A percentile compares a stretch with the other conserved stretches of the same genome.
These are phyloP conservation scores for Ammospiza maritima DNA, from an alignment of 2,797 vertebrate species.

Conservation along the genomic window DNA sequence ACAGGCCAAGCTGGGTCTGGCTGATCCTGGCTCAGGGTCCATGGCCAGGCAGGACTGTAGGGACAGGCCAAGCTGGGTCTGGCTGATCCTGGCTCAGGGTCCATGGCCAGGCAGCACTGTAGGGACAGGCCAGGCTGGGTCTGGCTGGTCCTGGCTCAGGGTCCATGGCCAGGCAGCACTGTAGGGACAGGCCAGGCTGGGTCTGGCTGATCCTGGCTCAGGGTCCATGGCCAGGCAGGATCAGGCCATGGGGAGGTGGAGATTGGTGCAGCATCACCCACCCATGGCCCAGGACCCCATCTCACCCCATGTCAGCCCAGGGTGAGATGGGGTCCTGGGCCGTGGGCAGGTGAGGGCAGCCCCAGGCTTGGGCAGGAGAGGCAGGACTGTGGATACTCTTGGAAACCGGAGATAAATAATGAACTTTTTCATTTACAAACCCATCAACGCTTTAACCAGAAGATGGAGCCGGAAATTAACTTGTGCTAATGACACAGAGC, in stretches of 20 bases:
- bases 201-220: fast-evolving
- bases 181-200: fast-evolving
- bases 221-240: neutral
- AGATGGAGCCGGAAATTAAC: conserved; percentile 18
- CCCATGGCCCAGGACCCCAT: too few relatives aligned
- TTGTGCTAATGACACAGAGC: neutral
- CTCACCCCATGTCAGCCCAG: too few relatives aligned
- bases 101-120: neutral
- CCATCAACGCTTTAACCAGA: neutral
- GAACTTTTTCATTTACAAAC: neutral
- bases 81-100: too few relatives aligned
- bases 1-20: fast-evolving
- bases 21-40: too few relatives aligned
- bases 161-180: neutral
- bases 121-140: fast-evolving
- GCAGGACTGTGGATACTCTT: neutral
- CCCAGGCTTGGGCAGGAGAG: fast-evolving
- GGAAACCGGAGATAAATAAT: neutral
- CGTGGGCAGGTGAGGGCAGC: fast-evolving
- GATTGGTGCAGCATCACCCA: neutral
- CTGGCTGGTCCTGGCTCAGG: too few relatives aligned
- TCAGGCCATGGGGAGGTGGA: neutral
- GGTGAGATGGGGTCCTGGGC: too few relatives aligned
- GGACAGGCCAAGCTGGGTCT: too few relatives aligned
- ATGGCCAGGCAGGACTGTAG: too few relatives aligned